A percentile compares a stretch with the other conserved stretches of the same genome.
Evolutionary conservation across 1,140 invertebrate genomes (phyloP).

Genomic region (Magallana gigas): DNA sequence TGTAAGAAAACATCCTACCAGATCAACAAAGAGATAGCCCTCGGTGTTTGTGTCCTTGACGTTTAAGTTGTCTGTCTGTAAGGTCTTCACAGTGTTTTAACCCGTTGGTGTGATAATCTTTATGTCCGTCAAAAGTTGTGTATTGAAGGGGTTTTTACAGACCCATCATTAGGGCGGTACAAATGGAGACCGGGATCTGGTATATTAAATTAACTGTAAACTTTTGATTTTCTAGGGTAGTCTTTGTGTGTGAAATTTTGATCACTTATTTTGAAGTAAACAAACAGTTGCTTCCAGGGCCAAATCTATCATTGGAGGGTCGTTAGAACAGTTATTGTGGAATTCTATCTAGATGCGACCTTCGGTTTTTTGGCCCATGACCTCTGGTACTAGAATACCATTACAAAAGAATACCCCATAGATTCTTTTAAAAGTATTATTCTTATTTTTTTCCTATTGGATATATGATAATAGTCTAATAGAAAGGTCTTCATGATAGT

Average conservation of each 20-base stretch:
- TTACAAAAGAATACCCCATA: too few species aligned
- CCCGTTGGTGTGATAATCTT: background rate
- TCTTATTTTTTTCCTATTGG: too few species aligned
- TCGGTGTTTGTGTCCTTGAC: background rate
- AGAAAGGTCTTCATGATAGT: too few species aligned
- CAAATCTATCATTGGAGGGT: background rate
- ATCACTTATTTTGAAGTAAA: background rate
- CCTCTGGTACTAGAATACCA: too few species aligned
- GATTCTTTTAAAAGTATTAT: too few species aligned
- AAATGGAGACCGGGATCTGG: background rate
- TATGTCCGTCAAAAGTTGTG: background rate
- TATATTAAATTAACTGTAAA: background rate
- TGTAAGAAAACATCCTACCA: background rate
- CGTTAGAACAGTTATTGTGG: background rate
- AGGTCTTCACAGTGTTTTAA: constrained; percentile 1
- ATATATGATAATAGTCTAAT: too few species aligned
- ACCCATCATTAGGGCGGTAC: background rate
- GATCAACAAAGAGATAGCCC: background rate
- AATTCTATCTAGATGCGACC: too few species aligned
- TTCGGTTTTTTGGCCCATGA: too few species aligned
- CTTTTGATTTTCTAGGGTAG: background rate
- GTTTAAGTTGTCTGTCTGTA: constrained; percentile 11
- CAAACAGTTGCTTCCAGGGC: background rate
- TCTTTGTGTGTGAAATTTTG: background rate
- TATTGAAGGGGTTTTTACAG: background rate